Conservation (phyloP, 2,797 vertebrate species). For the Furcifer pardalis region DNA sequence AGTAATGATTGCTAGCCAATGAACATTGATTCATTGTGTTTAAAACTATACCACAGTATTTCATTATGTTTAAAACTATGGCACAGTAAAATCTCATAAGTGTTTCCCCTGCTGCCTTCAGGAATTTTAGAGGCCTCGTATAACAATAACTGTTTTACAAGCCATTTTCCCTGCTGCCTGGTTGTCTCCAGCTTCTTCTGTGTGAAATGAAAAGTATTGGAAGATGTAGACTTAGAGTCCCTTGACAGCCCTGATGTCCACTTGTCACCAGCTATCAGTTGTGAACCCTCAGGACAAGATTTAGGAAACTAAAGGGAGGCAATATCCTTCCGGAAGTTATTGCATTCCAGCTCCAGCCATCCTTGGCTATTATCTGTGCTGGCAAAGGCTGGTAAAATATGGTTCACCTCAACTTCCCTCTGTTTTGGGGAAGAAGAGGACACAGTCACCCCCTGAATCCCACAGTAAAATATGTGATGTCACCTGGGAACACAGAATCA, state of each 20-base stretch:
- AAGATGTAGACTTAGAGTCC: not conserved
- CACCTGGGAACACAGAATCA: too few species aligned
- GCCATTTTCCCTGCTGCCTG: not conserved
- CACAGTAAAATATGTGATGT: too few species aligned
- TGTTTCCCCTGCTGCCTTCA: slow-evolving; percentile 13
- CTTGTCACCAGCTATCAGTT: not conserved
- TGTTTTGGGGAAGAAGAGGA: too few species aligned
- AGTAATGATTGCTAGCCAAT: slow-evolving; percentile 31
- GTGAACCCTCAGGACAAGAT: not conserved
- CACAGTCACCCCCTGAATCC: too few species aligned
- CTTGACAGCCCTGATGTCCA: not conserved
- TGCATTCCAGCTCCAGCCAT: not conserved
- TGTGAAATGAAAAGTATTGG: not conserved
- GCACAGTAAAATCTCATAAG: slow-evolving; percentile 9
- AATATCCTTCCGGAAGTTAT: not conserved
- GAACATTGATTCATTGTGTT: slow-evolving; percentile 20
- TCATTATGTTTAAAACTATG: slow-evolving; percentile 21
- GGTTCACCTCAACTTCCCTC: too few species aligned
- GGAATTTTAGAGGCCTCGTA: not conserved
- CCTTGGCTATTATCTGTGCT: not conserved
- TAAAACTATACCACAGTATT: slow-evolving; percentile 1
- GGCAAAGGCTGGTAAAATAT: too few species aligned
- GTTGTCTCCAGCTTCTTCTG: not conserved
- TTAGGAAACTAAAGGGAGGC: not conserved
- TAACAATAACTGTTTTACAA: not conserved